Base-by-base conservation (phyloP, 2,888 invertebrate genomes). In the Lottia scabra region DNA sequence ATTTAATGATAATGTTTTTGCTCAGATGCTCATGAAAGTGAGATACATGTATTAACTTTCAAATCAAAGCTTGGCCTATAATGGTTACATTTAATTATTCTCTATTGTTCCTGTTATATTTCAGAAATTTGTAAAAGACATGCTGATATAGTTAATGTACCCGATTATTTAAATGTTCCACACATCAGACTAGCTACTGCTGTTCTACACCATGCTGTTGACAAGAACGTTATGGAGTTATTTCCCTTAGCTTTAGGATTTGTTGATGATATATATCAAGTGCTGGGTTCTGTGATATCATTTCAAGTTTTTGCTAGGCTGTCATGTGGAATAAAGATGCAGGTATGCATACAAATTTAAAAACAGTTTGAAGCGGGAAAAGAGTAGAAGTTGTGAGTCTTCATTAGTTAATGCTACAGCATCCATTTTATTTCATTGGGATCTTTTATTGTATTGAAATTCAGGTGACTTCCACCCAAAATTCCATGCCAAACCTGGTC, bases 161-260 rank as follows among this genome's bases (percentile, higher is more conserved):
- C 19, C 10, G 56, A 56, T 10, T 23, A 56, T 56, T 19, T 56
- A 8, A 23, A 23, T 2, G 16, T 56, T 16, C 56, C 56, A 6
- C n/a, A 48, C 19, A 38, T 56, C 12, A 48, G 68, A 4, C 38
- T 56, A 43, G 27, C 56, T 56, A 16, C 62, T 38, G 56, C 56
- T 19, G 30, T 62, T n/a, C 16, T 68, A 15, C 68, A 68, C 38
- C 62, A 62, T 10, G 38, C 56, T 15, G 56, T 68, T 30, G 56
- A 68, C 19, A 56, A 38, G 27, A 48, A 56, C n/a, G 56, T 56
- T 27, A 43, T 68, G 48, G 68, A 56, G 19, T 48, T 43, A 16
- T 68, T 68, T 27, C 16, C 48, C 19, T 56, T 62, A 30, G 68
- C 68, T n/a, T 38, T 48, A 15, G 30, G 62, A 38, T 38, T 68